Evolutionary conservation across 2,888 invertebrate species (phyloP).

Genomic region (Polia nebulosa): DNA sequence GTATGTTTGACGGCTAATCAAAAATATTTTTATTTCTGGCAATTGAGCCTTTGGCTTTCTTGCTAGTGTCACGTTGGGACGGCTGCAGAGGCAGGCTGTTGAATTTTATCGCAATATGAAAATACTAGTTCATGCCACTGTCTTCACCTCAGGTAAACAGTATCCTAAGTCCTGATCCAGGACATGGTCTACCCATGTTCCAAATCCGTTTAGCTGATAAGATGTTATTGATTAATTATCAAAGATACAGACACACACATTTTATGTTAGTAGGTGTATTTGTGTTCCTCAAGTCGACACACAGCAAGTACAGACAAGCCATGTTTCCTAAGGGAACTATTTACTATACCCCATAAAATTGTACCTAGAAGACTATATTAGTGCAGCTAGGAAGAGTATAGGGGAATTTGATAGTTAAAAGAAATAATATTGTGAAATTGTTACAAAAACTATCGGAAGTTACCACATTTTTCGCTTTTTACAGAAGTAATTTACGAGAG

Average conservation of each 20-base stretch:
- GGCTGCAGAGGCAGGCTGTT: too few relatives aligned
- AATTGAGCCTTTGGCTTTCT: too few relatives aligned
- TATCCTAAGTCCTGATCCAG: not conserved
- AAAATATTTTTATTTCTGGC: too few relatives aligned
- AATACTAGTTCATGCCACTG: too few relatives aligned
- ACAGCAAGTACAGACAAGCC: conserved; percentile 65
- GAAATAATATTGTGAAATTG: not conserved
- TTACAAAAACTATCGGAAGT: not conserved
- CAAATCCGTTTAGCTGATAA: not conserved
- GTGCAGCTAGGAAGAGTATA: conserved; percentile 82
- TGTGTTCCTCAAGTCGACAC: conserved; percentile 69
- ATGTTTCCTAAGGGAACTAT: conserved; percentile 85
- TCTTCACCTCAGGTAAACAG: not conserved
- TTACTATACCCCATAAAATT: conserved; percentile 76
- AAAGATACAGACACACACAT: not conserved
- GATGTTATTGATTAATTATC: not conserved
- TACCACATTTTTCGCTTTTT: not conserved
- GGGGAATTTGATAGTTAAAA: conserved; percentile 68
- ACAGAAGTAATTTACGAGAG: fast-evolving
- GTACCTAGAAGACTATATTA: conserved; percentile 77
- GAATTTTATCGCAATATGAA: too few relatives aligned
- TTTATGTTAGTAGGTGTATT: not conserved
- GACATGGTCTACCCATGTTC: not conserved
- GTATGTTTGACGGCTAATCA: too few relatives aligned
- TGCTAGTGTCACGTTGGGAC: too few relatives aligned